Base-by-base conservation (phyloP, 1,140 invertebrate species). In the Oryzaephilus surinamensis region DNA sequence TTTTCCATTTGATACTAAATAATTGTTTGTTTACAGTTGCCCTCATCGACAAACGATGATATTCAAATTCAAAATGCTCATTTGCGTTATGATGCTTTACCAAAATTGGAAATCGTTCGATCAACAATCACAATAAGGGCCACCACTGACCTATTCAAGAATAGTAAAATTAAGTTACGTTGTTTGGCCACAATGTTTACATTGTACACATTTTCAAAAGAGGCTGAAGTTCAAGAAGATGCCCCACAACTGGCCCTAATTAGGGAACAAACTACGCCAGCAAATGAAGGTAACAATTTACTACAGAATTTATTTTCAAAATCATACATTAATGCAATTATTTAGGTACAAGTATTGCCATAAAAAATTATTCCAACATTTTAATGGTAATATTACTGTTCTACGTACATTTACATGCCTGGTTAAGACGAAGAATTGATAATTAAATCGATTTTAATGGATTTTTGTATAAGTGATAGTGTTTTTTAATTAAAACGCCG, bases 151-250 rank as follows among this genome's bases (percentile, higher is more conserved):
- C 52, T 64, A 26, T 69, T 69, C 52, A 52, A 55, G 11, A 61
- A 61, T 14, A 63, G 66, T 12, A 57, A 58, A 36, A 46, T 67
- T 40, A 54, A 60, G 34, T 47, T 69, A 13, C 55, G 62, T 14
- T 69, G 66, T 47, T 48, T 65, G 17, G 64, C 64, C 6, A 63
- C 61, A 14, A 57, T 67, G 52, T 69, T 60, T 46, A 57, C 58
- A 11, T 41, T 64, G 11, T 65, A 65, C 53, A 48, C 52, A 30
- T 43, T 51, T 31, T 52, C 50, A 23, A 43, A 52, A 28, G 62
- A 65, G 32, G 45, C 57, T 10, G 58, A 60, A 33, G 52, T 69
- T 14, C 52, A 59, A 29, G 65, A 69, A 41, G 64, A 67, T 33
- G 61, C 64, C 14, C 66, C 66, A 3, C 55, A 63, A 38, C 52